Evolutionary conservation across 2,113 vertebrate genomes (phyloP), one percentile per base, ranked within the genome.

Genomic region (Psophia crepitans): DNA sequence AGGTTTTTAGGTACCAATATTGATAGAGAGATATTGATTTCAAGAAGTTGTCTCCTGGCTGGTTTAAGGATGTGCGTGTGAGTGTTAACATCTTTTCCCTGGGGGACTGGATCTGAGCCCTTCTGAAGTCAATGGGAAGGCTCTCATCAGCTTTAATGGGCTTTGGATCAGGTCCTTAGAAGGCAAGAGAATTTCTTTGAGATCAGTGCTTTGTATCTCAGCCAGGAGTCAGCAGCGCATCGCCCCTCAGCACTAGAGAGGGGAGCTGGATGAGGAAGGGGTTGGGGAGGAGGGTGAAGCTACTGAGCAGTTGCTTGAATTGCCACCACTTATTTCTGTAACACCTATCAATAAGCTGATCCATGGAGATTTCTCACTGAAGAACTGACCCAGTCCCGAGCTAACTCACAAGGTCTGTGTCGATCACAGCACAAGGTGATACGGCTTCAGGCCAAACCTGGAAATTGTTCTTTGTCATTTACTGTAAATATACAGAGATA

Each of bases 81-180:
- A 95, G 39, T 68, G 87, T 91, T 95, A 96, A 89, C 84, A 85
- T 54, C 81, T 87, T 85, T 85, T 85, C 81, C 81, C 70, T n/a
- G 37, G 49, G 54, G 77, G 28, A 41, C 33, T 46, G 54, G 80
- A 96, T 96, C 92, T 93, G 77, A 97, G 70, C 73, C 60, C 48
- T 92, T 96, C 83, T 91, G 90, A 96, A 96, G 92, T 96, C 93
- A 94, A 89, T 75, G 65, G 61, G 35, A 95, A 94, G 74, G 77
- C 48, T 95, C 90, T 96, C 87, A 86, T 80, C 86, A 84, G 84
- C 56, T 92, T 97, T 95, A 95, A 82, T 61, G 49, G 84, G 35
- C 92, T 97, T 92, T 0, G 12, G 84, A 95, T 89, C 77, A 93
- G 87, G 84, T 85, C 81, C 80, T 82, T 73, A 82, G 78, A 78